Percentiles rank a stretch among this genome's conserved stretches.
Conservation (phyloP, 1,140 invertebrate genomes). For the Chrysomallon squamiferum region DNA sequence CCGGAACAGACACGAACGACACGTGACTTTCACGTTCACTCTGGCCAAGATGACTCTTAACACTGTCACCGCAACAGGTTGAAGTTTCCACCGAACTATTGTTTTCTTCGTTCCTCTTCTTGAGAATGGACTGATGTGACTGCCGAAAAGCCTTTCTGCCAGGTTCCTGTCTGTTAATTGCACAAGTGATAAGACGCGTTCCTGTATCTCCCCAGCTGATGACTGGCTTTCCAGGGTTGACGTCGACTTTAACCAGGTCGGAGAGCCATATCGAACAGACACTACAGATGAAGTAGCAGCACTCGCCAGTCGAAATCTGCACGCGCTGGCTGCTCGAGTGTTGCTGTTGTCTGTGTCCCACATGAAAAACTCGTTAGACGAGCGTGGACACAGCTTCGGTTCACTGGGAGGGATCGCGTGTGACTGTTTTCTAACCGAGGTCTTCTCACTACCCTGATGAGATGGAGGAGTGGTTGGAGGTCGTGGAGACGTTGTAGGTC, state of each 20-base stretch:
- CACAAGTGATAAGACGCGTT: too few species aligned
- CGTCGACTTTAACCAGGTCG: too few species aligned
- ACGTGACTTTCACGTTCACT: constrained; percentile 1
- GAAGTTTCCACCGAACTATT: too few species aligned
- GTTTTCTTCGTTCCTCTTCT: background rate
- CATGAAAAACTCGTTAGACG: constrained; percentile 2
- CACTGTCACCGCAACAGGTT: too few species aligned
- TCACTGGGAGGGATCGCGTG: background rate
- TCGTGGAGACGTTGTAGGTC: background rate
- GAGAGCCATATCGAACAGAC: too few species aligned
- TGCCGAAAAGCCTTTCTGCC: too few species aligned
- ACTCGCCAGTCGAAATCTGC: background rate
- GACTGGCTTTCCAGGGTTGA: too few species aligned
- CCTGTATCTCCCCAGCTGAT: too few species aligned
- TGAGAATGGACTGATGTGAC: constrained; percentile 1
- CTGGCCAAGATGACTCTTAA: background rate
- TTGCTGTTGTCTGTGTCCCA: constrained; percentile 3
- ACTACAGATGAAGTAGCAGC: too few species aligned
- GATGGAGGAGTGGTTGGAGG: too few species aligned
- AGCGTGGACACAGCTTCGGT: background rate
- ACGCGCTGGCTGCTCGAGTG: background rate
- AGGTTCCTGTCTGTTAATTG: too few species aligned
- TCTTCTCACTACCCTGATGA: background rate
- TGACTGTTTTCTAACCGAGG: background rate
- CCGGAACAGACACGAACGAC: constrained; percentile 1